These are phyloP conservation scores for Luffia ferchaultella DNA, from an alignment of 2,888 invertebrate species.

Conservation along the genomic window DNA sequence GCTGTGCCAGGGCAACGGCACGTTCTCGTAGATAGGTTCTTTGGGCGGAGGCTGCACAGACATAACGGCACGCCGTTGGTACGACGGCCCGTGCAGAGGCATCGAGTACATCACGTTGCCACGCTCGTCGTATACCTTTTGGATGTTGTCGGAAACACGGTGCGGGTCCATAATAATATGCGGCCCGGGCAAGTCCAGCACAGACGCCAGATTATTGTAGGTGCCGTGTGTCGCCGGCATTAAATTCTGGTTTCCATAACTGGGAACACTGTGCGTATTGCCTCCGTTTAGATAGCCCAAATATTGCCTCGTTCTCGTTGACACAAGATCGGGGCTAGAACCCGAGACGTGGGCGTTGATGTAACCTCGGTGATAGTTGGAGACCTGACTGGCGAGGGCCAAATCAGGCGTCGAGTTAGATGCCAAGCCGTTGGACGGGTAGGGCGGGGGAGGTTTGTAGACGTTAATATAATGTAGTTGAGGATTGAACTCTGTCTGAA, in stretches of 20 bases:
- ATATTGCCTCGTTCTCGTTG: constrained; percentile 68
- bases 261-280: constrained; percentile 31
- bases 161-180: constrained; percentile 67
- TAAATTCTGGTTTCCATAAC: constrained; percentile 32
- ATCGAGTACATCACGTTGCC: constrained; percentile 71
- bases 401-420: constrained; percentile 88
- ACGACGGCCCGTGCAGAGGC: constrained; percentile 57
- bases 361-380: constrained; percentile 51
- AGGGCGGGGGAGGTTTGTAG: constrained; percentile 87
- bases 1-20: constrained; percentile 73
- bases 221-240: constrained; percentile 71
- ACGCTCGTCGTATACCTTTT: constrained; percentile 69
- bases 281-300: constrained; percentile 41
- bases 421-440: constrained; percentile 78
- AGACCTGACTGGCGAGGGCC: constrained; percentile 74
- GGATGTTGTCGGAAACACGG: constrained; percentile 65
- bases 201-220: constrained; percentile 75
- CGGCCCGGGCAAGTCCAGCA: constrained; percentile 50
- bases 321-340: constrained; percentile 81
- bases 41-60: constrained; percentile 47
- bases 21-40: constrained; percentile 85
- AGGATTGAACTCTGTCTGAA: constrained; percentile 47
- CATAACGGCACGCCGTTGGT: constrained; percentile 55
- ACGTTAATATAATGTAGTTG: constrained; percentile 70
- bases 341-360: constrained; percentile 71